Evolutionary conservation across 2,113 vertebrate species (phyloP), one percentile per base, ranked within the genome.

Genomic region (Cebidichthys violaceus): DNA sequence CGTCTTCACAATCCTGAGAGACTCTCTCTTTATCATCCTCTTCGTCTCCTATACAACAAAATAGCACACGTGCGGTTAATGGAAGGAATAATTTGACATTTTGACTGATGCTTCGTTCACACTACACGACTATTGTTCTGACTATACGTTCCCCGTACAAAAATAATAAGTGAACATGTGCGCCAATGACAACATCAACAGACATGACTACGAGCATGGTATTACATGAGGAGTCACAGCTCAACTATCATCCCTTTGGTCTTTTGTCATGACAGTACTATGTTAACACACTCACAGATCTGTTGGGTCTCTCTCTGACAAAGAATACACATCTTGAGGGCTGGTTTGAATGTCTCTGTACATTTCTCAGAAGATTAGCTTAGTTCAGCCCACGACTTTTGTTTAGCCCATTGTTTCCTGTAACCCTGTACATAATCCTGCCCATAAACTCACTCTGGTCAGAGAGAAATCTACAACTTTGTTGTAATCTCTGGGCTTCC

Each of bases 1-100:
- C 96, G 1, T 97, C 98, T 20, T 97, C 96, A 37, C 94, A 96
- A 55, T 94, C 92, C 90, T 91, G 94, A 81, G 93, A 89, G 84
- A 90, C 77, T 47, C 90, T 94, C 77, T 93, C 87, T 91, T 97
- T 97, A 91, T 92, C 84, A 35, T 96, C 95, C 55, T 90, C 95
- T 93, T 99, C 98, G 88, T 99, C 98, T 89, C 96, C 98, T 99
- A 91, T 13, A 78, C 57, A 84, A 70, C 54, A 81, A 60, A 73
- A 70, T 0, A 35, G 8, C 2, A 71, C 41, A 83, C 2, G 31
- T 6, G 4, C 1, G 6, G n/a, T 67, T 57, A 54, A 29, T 37
- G 22, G n/a, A 59, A 22, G 31, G 4, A 55, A 33, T 27, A 3
- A 43, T 57, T 18, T 61, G 8, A 37, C 35, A 57, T 47, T 47